A percentile compares a stretch with the other conserved stretches of the same genome.
Conservation (phyloP, 2,113 vertebrate species). For the Ammodytes marinus region DNA sequence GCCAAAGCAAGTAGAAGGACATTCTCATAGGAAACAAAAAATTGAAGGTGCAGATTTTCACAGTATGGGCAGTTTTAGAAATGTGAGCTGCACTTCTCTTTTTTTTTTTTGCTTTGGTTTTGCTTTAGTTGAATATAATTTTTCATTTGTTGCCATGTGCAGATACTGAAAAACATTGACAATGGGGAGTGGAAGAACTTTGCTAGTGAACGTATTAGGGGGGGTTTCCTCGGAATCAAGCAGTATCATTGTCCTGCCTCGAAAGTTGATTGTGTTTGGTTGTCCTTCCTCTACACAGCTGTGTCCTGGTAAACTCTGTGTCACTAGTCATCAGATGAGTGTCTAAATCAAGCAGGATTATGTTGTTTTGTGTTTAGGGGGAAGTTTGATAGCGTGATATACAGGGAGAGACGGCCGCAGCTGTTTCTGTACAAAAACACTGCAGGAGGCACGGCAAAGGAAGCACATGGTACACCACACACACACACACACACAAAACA, state of each 20-base stretch:
- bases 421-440: slow-evolving; percentile 71
- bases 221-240: background rate
- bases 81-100: background rate
- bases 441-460: slow-evolving; percentile 57
- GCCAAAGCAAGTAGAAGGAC: too few relatives aligned
- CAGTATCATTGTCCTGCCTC: slow-evolving; percentile 38
- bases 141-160: background rate
- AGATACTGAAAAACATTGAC: background rate
- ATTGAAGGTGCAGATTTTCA: background rate
- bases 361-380: slow-evolving; percentile 65
- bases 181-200: background rate
- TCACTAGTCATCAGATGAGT: slow-evolving; percentile 51
- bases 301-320: slow-evolving; percentile 57
- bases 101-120: too few relatives aligned
- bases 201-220: background rate
- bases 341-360: slow-evolving; percentile 36
- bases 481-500: slow-evolving; percentile 31
- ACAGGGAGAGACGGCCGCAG: slow-evolving; percentile 45
- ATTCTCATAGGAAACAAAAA: background rate
- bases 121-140: background rate
- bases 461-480: slow-evolving; percentile 45
- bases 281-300: slow-evolving; percentile 50
- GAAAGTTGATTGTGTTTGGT: slow-evolving; percentile 27
- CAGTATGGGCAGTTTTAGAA: background rate
- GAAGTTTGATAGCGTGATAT: slow-evolving; percentile 72